Conservation (phyloP, 2,797 vertebrate genomes). For the Arvicola amphibius region DNA sequence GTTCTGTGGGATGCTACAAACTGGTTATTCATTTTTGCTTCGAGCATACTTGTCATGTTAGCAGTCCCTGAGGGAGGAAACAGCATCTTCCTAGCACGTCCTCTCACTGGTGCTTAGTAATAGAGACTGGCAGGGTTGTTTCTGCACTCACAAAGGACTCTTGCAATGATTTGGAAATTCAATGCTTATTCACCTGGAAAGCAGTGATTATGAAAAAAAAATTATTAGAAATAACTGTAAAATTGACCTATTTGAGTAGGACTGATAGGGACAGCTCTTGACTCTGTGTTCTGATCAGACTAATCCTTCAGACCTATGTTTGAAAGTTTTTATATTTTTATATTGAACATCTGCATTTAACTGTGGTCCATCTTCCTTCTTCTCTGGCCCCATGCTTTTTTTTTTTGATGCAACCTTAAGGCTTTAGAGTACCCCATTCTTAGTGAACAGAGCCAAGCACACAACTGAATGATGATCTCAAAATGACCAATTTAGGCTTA, state of each 20-base stretch:
- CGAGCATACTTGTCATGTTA: conserved; percentile 37
- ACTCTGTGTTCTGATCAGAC: neutral
- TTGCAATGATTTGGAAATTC: neutral
- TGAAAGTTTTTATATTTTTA: neutral
- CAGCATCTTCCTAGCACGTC: neutral
- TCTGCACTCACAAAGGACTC: neutral
- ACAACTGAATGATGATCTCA: neutral
- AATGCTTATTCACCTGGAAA: neutral
- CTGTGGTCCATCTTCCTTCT: neutral
- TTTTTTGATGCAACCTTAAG: conserved; percentile 24
- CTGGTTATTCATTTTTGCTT: conserved; percentile 50
- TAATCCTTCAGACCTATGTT: neutral
- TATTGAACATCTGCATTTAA: conserved; percentile 1
- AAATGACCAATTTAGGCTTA: conserved; percentile 12
- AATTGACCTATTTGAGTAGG: neutral
- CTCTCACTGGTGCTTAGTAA: neutral
- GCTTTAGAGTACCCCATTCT: neutral
- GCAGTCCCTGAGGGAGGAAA: neutral
- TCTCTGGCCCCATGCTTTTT: neutral
- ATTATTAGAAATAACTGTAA: conserved; percentile 36
- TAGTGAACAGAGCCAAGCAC: neutral
- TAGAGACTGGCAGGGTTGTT: neutral
- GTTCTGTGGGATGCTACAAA: conserved; percentile 34
- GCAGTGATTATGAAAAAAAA: neutral
- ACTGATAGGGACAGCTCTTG: neutral